Conservation (phyloP, 2,888 invertebrate genomes). For the Gastracanthus pulcherrimus region DNA sequence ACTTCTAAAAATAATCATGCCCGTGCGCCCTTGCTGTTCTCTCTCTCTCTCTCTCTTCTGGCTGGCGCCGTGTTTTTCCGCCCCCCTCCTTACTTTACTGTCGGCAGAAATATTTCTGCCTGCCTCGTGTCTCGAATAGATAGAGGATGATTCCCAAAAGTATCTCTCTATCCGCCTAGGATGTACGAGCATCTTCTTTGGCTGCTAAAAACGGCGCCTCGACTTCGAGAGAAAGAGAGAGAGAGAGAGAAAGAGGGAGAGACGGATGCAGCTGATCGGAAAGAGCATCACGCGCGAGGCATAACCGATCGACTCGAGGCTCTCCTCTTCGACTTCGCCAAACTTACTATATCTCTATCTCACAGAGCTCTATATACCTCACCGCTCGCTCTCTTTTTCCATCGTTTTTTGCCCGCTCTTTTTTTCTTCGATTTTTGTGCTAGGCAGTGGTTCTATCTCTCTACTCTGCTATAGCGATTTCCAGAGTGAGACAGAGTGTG, state of each 20-base stretch:
- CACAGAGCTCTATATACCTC: no score
- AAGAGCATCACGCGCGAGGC: conserved; percentile 71
- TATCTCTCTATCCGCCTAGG: conserved; percentile 40
- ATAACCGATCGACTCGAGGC: conserved; percentile 68
- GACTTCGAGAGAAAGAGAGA: background rate
- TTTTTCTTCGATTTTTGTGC: conserved; percentile 34
- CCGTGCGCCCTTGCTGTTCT: no score
- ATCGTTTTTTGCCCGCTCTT: conserved; percentile 14
- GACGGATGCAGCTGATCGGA: conserved; percentile 65
- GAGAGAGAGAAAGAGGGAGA: background rate
- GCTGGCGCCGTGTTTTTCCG: background rate
- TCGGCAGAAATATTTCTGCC: conserved; percentile 63
- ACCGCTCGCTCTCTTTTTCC: conserved; percentile 24
- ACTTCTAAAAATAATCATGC: no score
- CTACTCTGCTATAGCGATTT: no score
- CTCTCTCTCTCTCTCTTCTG: no score
- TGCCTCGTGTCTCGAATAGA: conserved; percentile 66
- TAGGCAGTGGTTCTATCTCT: background rate
- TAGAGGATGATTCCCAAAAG: conserved; percentile 51
- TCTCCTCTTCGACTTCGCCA: no score
- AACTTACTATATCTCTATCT: no score
- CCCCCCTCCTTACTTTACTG: conserved; percentile 3
- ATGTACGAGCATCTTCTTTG: conserved; percentile 47
- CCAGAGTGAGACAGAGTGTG: no score
- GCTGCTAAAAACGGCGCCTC: conserved; percentile 22